Percentiles rank a stretch among this genome's conserved stretches.
Evolutionary conservation across 2,797 vertebrate genomes (phyloP).

Genomic region (Pantherophis alleghaniensis): DNA sequence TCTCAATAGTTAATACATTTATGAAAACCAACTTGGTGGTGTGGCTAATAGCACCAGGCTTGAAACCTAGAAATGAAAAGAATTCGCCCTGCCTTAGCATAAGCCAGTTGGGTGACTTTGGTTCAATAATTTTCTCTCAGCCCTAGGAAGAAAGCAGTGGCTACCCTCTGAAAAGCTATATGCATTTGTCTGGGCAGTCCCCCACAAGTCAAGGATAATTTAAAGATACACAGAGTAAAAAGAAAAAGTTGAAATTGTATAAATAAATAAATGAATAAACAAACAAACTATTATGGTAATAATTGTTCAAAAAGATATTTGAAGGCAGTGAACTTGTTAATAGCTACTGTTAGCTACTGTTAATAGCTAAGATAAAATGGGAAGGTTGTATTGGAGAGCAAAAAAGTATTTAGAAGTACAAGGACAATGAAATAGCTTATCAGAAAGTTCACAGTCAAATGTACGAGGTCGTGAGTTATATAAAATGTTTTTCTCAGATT

Average conservation of each 20-base stretch:
- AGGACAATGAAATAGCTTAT: neutral
- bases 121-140: neutral
- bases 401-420: neutral
- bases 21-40: neutral
- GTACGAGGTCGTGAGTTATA: neutral
- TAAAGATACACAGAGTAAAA: neutral
- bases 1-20: neutral
- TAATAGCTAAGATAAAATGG: neutral
- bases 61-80: neutral
- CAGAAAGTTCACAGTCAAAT: neutral
- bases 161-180: neutral
- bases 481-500: neutral
- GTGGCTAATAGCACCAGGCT: neutral
- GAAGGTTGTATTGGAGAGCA: neutral
- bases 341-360: neutral
- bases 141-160: neutral
- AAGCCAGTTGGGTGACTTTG: neutral
- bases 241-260: neutral
- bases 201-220: neutral
- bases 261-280: neutral
- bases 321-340: neutral
- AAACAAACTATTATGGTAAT: neutral
- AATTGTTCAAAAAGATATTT: neutral
- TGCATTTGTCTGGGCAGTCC: neutral
- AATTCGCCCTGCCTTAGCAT: neutral